Percentiles rank a stretch among this genome's conserved stretches.
Evolutionary conservation across 2,113 vertebrate genomes (phyloP).

Genomic region (Candoia aspera): DNA sequence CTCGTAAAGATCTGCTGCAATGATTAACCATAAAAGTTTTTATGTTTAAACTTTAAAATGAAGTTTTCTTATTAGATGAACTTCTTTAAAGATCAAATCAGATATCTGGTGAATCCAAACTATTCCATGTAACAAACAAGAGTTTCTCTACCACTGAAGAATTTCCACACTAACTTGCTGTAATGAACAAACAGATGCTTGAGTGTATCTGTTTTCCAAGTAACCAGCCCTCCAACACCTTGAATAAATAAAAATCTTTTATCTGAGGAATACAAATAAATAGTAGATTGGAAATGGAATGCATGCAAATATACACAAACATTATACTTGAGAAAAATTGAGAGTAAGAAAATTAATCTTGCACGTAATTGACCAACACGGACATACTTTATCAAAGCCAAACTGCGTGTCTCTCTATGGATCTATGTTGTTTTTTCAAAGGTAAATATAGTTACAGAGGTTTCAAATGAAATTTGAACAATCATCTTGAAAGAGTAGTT

Average conservation of each 20-base stretch:
- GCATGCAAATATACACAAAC: background rate
- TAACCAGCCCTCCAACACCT: background rate
- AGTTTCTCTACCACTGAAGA: background rate
- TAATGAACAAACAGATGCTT: background rate
- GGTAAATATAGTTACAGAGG: too few species aligned
- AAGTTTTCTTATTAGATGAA: constrained; percentile 35
- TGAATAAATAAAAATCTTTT: background rate
- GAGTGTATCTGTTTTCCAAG: background rate
- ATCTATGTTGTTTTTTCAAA: background rate
- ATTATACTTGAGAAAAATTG: background rate
- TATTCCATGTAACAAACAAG: background rate
- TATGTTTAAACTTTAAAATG: constrained; percentile 28
- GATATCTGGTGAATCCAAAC: background rate
- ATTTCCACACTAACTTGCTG: background rate
- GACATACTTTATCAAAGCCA: background rate
- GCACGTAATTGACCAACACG: background rate
- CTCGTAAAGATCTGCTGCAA: constrained; percentile 38
- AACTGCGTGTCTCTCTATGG: background rate
- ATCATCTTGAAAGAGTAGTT: too few species aligned
- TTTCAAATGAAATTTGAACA: background rate
- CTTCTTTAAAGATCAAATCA: constrained; percentile 12
- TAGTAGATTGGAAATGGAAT: background rate
- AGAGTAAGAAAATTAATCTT: background rate
- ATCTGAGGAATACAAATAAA: background rate
- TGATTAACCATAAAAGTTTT: constrained; percentile 23